phyloP scores from a whole-genome alignment of 2,113 vertebrate species.

The Pollachius pollachius region DNA sequence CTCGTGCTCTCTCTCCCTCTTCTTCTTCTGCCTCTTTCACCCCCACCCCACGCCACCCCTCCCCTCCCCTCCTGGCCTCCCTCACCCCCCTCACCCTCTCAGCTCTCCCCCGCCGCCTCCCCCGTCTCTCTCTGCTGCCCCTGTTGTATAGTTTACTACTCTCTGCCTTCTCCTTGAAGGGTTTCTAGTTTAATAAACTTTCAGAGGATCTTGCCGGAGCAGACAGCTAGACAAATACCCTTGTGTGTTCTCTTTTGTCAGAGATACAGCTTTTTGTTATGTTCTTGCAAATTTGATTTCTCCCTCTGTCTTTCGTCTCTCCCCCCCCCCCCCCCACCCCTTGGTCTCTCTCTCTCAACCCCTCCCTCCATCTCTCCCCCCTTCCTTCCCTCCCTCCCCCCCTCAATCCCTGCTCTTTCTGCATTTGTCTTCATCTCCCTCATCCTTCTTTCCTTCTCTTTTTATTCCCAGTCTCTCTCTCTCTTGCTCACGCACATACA shows the following conservation, averaged over 20 bases:
- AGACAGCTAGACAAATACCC: conserved; percentile 80
- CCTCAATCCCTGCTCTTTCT: conserved; percentile 21
- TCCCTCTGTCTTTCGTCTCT: conserved; percentile 70
- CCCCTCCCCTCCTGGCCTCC: conserved; percentile 66
- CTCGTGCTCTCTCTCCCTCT: conserved; percentile 46
- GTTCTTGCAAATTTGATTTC: conserved; percentile 84
- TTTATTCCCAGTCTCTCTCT: conserved; percentile 21
- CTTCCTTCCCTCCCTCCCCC: conserved; percentile 36
- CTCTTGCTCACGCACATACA: neutral
- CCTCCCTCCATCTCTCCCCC: conserved; percentile 22
- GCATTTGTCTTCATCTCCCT: conserved; percentile 30
- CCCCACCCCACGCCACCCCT: conserved; percentile 44
- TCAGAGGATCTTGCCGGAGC: conserved; percentile 87
- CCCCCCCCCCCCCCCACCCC: conserved; percentile 67
- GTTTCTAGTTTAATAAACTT: conserved; percentile 93
- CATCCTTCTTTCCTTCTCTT: neutral
- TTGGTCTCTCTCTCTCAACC: conserved; percentile 54
- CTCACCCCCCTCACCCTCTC: conserved; percentile 11
- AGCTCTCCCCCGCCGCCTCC: conserved; percentile 33
- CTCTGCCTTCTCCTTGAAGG: conserved; percentile 83
- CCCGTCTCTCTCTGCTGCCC: conserved; percentile 82
- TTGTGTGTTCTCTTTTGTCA: conserved; percentile 72
- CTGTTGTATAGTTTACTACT: conserved; percentile 95
- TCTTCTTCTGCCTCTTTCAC: too few relatives aligned
- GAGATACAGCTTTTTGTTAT: conserved; percentile 80